These are phyloP conservation scores for Hylia prasina DNA, from an alignment of 2,113 vertebrate species.

Conservation along the genomic window DNA sequence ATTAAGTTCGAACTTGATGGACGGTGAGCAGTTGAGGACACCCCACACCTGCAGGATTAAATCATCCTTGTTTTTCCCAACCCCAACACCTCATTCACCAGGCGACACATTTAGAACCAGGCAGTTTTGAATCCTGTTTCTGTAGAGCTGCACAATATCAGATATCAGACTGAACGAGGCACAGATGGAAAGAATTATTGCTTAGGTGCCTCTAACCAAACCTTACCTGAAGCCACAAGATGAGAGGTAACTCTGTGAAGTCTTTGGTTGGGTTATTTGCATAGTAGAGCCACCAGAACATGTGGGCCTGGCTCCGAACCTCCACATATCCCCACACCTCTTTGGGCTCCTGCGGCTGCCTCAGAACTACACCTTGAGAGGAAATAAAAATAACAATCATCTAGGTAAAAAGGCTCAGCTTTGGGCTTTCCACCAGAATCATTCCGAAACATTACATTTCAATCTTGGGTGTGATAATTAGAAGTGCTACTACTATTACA, in stretches of 20 bases:
- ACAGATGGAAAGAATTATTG: neutral
- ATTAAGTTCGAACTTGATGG: neutral
- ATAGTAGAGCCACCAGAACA: slow-evolving; percentile 98
- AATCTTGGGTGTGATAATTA: neutral
- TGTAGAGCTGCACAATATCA: neutral
- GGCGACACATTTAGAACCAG: neutral
- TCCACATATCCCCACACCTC: slow-evolving; percentile 88
- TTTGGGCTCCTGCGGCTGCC: slow-evolving; percentile 35
- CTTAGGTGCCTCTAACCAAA: neutral
- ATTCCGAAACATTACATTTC: neutral
- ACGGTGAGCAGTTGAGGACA: neutral
- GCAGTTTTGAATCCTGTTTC: neutral
- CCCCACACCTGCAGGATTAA: neutral
- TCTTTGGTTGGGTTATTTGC: slow-evolving; percentile 70
- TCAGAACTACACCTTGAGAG: slow-evolving; percentile 34
- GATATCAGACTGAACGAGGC: neutral
- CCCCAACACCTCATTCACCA: neutral
- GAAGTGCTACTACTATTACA: neutral
- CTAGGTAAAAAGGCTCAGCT: neutral
- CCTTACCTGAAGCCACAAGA: slow-evolving; percentile 95
- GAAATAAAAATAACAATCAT: neutral
- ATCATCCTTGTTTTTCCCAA: neutral
- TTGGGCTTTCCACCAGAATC: neutral
- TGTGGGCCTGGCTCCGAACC: slow-evolving; percentile 85
- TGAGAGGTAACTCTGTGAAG: slow-evolving; percentile 80